These are phyloP conservation scores for Pecten maximus DNA, from an alignment of 2,888 invertebrate genomes.

Conservation along the genomic window DNA sequence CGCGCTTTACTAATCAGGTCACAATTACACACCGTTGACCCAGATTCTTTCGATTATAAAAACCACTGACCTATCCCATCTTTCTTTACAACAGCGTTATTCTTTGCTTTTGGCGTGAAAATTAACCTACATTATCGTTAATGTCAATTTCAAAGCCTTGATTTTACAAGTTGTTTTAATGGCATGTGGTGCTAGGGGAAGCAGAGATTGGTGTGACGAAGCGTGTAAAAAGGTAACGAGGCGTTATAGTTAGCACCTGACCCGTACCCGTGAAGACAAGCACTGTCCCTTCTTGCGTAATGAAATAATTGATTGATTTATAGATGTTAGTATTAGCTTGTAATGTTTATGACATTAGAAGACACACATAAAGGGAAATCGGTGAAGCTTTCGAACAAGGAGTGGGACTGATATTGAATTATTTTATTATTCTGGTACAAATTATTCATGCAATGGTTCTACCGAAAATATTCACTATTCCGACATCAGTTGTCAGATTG, in stretches of 20 bases:
- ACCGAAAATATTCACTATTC: too few relatives aligned
- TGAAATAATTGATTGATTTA: neutral
- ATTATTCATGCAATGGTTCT: too few relatives aligned
- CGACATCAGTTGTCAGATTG: too few relatives aligned
- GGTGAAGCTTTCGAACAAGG: neutral
- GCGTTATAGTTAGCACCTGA: neutral
- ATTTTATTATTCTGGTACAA: too few relatives aligned
- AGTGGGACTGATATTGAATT: too few relatives aligned
- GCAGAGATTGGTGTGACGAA: neutral
- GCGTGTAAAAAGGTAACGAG: neutral
- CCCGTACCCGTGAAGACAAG: neutral
- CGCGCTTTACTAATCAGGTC: too few relatives aligned
- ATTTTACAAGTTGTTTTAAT: neutral
- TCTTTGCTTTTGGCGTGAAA: too few relatives aligned
- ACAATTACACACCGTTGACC: too few relatives aligned
- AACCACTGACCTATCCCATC: too few relatives aligned
- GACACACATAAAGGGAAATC: neutral
- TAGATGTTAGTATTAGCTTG: neutral
- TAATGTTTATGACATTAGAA: neutral
- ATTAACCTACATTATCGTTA: neutral
- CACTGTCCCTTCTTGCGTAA: neutral
- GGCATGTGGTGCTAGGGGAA: neutral
- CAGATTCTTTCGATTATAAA: too few relatives aligned
- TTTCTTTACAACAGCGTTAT: too few relatives aligned
- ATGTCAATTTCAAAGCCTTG: neutral